Conservation (phyloP, 2,113 vertebrate species). For the Myiopsitta monachus region DNA sequence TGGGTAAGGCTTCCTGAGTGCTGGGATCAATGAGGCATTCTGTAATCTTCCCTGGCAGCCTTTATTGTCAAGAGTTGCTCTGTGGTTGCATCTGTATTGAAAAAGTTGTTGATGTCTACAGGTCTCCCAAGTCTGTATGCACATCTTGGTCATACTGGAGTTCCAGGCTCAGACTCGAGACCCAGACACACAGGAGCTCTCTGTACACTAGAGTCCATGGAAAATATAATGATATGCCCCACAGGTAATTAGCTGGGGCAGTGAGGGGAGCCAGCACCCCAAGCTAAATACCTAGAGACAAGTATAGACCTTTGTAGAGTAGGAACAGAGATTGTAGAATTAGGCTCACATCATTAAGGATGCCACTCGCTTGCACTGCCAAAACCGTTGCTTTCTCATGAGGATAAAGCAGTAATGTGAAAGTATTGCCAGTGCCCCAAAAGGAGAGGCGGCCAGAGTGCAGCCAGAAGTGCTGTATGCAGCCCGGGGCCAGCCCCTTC, state of each 20-base stretch:
- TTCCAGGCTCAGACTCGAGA: not conserved
- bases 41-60: not conserved
- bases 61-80: not conserved
- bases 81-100: not conserved
- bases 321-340: not conserved
- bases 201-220: not conserved
- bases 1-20: not conserved
- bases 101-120: not conserved
- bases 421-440: not conserved
- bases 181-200: not conserved
- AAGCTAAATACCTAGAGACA: not conserved
- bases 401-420: not conserved
- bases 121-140: not conserved
- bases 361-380: not conserved
- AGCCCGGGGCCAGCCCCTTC: fast-evolving
- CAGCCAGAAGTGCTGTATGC: not conserved
- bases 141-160: fast-evolving
- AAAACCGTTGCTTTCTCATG: not conserved
- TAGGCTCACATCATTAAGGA: not conserved
- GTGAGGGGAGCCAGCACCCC: not conserved
- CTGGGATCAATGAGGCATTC: not conserved
- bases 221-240: fast-evolving
- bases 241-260: not conserved
- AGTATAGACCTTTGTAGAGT: not conserved
- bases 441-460: not conserved